Evolutionary conservation across 2,797 vertebrate genomes (phyloP).

Genomic region (Acanthurus tractus): DNA sequence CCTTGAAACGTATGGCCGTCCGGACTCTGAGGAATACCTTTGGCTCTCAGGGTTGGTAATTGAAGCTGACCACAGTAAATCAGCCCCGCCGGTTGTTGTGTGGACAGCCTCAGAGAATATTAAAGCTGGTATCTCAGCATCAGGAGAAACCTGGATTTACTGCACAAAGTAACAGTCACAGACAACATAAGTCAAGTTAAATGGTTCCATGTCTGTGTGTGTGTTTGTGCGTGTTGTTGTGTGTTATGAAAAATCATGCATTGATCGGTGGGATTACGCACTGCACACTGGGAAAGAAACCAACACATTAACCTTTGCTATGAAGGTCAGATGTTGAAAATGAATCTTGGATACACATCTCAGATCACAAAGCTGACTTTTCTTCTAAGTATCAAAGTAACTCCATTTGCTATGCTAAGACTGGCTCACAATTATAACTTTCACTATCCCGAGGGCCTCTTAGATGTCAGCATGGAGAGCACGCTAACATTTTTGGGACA

Average conservation of each 20-base stretch:
- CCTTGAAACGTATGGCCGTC: conserved; percentile 79
- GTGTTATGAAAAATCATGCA: conserved; percentile 21
- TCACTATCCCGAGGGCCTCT: conserved; percentile 45
- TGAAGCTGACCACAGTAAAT: conserved; percentile 82
- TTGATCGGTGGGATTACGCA: conserved; percentile 37
- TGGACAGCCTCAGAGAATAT: conserved; percentile 71
- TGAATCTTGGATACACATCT: conserved; percentile 1
- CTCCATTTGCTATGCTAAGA: background rate
- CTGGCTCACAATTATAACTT: conserved; percentile 43
- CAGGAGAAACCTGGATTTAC: conserved; percentile 76
- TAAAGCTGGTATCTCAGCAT: conserved; percentile 70
- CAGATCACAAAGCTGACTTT: conserved; percentile 26
- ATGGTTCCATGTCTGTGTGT: conserved; percentile 35
- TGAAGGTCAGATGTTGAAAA: conserved; percentile 51
- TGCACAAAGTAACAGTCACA: conserved; percentile 66
- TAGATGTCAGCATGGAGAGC: conserved; percentile 48
- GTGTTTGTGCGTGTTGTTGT: conserved; percentile 16
- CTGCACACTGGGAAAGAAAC: conserved; percentile 16
- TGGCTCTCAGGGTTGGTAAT: conserved; percentile 72
- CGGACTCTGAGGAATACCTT: conserved; percentile 74
- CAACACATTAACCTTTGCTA: conserved; percentile 40
- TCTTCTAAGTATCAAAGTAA: background rate
- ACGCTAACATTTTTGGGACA: conserved; percentile 57
- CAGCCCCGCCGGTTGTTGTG: conserved; percentile 62
- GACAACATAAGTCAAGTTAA: conserved; percentile 72